phyloP scores from a whole-genome alignment of 2,797 vertebrate species.

The Schizopygopsis pylzovi region DNA sequence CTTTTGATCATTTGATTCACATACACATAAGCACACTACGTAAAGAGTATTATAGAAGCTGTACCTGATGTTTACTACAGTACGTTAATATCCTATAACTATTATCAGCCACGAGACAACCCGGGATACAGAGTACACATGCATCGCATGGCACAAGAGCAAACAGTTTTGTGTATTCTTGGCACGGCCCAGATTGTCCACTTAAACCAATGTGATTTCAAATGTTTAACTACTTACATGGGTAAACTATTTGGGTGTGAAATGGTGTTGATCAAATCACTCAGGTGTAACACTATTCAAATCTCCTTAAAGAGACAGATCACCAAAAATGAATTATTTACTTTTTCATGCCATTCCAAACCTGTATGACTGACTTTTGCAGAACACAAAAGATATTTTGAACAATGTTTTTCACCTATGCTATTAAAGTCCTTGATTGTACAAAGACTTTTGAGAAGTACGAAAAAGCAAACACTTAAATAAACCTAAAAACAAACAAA shows the following conservation, averaged over 20 bases:
- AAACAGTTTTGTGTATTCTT: conserved; percentile 43
- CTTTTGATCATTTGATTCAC: neutral
- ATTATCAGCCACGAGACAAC: conserved; percentile 33
- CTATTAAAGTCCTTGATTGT: neutral
- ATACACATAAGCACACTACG: neutral
- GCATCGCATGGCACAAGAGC: conserved; percentile 51
- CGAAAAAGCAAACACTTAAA: neutral
- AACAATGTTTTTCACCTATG: neutral
- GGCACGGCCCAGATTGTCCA: conserved; percentile 56
- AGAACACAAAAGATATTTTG: neutral
- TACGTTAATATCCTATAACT: conserved; percentile 8
- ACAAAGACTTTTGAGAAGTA: neutral
- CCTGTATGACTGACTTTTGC: neutral
- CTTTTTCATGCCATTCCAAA: neutral
- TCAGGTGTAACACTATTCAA: neutral
- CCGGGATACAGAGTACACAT: conserved; percentile 53
- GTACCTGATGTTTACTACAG: conserved; percentile 35
- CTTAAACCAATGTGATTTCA: conserved; percentile 56
- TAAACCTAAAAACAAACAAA: neutral
- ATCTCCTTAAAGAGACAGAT: neutral
- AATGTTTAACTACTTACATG: conserved; percentile 68
- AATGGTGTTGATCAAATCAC: neutral
- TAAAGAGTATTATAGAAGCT: conserved; percentile 15
- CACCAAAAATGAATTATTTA: neutral
- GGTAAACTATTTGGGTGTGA: conserved; percentile 29